A percentile compares a stretch with the other conserved stretches of the same genome.
Evolutionary conservation across 2,888 invertebrate genomes (phyloP).

Genomic region (Paralinhomoeus sp.): DNA sequence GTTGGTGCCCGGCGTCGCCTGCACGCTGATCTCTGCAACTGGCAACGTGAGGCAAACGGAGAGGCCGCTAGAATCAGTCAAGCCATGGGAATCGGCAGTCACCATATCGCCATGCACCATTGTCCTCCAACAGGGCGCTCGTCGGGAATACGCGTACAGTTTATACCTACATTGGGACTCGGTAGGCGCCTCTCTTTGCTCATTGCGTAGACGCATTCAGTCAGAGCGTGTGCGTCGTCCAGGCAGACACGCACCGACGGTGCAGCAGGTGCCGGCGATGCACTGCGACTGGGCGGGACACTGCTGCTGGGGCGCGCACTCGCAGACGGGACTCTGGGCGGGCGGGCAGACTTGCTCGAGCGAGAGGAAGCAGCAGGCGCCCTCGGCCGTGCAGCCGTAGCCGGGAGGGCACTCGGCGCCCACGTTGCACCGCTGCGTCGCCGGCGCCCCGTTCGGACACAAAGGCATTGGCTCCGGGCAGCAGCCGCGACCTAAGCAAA

Average conservation of each 20-base stretch:
- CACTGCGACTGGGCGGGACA: conserved; percentile 19
- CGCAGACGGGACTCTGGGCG: conserved; percentile 16
- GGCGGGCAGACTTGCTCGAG: conserved; percentile 16
- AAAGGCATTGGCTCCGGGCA: conserved; percentile 20
- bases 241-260: conserved; percentile 5
- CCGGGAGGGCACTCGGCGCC: conserved; percentile 21
- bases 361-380: conserved; percentile 20
- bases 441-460: conserved; percentile 19
- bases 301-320: conserved; percentile 18
- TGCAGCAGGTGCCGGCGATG: conserved; percentile 19
- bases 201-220: neutral
- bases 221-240: too few relatives aligned
- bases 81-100: too few relatives aligned
- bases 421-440: conserved; percentile 12
- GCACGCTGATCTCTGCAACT: too few relatives aligned
- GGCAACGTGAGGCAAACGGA: too few relatives aligned
- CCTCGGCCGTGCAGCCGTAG: conserved; percentile 16
- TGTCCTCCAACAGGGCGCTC: too few relatives aligned
- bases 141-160: too few relatives aligned
- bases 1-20: conserved; percentile 12
- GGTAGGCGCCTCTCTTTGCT: too few relatives aligned
- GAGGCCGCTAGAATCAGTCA: too few relatives aligned
- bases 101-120: too few relatives aligned
- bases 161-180: too few relatives aligned
- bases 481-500: conserved; percentile 12